phyloP scores from a whole-genome alignment of 2,113 vertebrate genomes.

The Nannobrachium achirus region DNA sequence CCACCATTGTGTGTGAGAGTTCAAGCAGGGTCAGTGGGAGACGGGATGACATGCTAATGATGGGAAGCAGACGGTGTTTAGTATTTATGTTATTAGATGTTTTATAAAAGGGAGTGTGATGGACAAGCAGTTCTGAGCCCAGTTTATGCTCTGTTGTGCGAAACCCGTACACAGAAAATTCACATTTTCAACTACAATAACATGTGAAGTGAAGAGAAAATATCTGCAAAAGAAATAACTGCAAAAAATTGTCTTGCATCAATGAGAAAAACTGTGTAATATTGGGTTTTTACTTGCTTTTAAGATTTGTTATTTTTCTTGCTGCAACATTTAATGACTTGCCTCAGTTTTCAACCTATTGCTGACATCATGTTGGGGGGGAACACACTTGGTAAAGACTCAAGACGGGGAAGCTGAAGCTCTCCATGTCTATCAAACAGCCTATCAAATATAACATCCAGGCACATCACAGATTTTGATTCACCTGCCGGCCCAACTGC shows the following conservation, averaged over 20 bases:
- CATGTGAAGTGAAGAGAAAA: too few relatives aligned
- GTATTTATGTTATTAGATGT: slow-evolving; percentile 44
- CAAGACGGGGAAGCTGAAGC: slow-evolving; percentile 14
- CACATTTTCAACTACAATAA: too few relatives aligned
- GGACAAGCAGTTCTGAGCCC: neutral
- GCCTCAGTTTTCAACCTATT: slow-evolving; percentile 9
- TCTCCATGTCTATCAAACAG: slow-evolving; percentile 22
- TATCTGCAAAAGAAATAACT: too few relatives aligned
- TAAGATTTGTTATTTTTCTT: neutral
- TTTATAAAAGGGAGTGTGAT: neutral
- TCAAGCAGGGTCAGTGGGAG: slow-evolving; percentile 44
- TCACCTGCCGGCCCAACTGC: slow-evolving; percentile 31
- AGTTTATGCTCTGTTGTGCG: too few relatives aligned
- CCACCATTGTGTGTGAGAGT: slow-evolving; percentile 47
- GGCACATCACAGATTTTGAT: slow-evolving; percentile 35
- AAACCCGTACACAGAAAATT: too few relatives aligned
- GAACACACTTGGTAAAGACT: slow-evolving; percentile 14
- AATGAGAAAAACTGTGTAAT: neutral
- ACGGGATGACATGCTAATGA: slow-evolving; percentile 61
- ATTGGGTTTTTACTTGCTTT: neutral
- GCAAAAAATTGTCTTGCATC: neutral
- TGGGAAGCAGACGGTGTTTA: slow-evolving; percentile 38
- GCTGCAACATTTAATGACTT: neutral
- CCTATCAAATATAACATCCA: slow-evolving; percentile 36
- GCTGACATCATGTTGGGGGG: neutral